Evolutionary conservation across 2,113 vertebrate genomes (phyloP), one percentile per base, ranked within the genome.

Genomic region (Phaethon lepturus): DNA sequence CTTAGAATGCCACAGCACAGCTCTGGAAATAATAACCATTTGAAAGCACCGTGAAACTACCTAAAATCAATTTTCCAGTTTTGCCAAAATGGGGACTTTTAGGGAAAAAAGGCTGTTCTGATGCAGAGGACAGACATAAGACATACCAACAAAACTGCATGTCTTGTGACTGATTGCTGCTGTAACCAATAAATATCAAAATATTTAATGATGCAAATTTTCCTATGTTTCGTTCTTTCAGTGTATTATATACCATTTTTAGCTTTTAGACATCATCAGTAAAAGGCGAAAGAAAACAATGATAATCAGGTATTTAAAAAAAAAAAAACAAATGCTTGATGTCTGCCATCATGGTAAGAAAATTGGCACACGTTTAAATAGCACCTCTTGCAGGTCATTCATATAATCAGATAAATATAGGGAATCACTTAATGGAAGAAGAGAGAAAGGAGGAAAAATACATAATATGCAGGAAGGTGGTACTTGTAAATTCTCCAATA

Each of bases 401-500:
- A 75, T 16, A 29, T 11, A 50, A 59, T 17, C 35, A 81, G 55
- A 64, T 29, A 91, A 86, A 91, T 56, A 55, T 2, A 93, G 38
- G 20, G 55, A 78, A 60, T 53, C 73, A 68, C 35, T 75, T 85
- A 28, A 89, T 53, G 73, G 80, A 89, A 87, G 72, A 84, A 96
- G 74, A 96, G 76, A 95, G 53, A 94, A 92, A 90, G n/a, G 45
- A 93, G 83, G 64, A 53, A 87, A 96, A 96, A 93, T 22, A 72
- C 3, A 1, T 17, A 63, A 35, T 52, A 71, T 26, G 49, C 28
- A 75, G 60, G 83, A 94, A 84, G 44, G 94, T 84, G 60, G 40
- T 40, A 45, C 69, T 93, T 95, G 83, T 79, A 72, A 90, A 87
- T 78, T 78, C 88, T 76, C 82, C 93, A 95, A 50, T 55, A 69